These are phyloP conservation scores for Drosophila ananassae DNA, from an alignment of 1,140 invertebrate species.

Conservation along the genomic window DNA sequence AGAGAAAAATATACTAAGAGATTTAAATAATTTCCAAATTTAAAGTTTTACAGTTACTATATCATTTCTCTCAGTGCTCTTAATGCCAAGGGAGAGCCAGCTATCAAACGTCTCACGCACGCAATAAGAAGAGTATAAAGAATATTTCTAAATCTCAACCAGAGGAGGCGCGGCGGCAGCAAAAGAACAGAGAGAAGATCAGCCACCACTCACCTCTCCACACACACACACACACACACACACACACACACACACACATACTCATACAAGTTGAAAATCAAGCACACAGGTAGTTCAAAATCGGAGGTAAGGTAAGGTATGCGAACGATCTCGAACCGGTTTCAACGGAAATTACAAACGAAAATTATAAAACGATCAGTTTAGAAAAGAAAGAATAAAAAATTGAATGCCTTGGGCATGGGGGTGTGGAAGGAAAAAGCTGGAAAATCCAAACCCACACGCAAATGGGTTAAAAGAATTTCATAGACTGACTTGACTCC, in stretches of 20 bases:
- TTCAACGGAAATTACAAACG: constrained; percentile 84
- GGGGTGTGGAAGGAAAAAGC: constrained; percentile 40
- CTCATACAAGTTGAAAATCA: constrained; percentile 18
- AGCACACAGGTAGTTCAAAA: constrained; percentile 73
- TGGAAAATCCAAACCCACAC: constrained; percentile 35
- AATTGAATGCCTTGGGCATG: constrained; percentile 13
- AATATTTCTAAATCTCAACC: constrained; percentile 75
- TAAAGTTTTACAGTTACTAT: no score
- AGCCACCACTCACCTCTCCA: constrained; percentile 15
- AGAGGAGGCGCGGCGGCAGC: constrained; percentile 47
- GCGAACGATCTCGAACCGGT: constrained; percentile 81
- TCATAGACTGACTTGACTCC: not conserved
- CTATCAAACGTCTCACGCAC: constrained; percentile 37
- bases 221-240: constrained; percentile 1
- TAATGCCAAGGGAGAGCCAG: constrained; percentile 10
- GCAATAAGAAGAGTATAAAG: constrained; percentile 72
- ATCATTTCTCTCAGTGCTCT: constrained; percentile 12
- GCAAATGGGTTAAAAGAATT: constrained; percentile 53
- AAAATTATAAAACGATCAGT: constrained; percentile 83
- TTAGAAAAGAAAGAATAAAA: constrained; percentile 67
- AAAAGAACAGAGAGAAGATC: constrained; percentile 27
- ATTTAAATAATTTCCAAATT: no score
- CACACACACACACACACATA: not conserved
- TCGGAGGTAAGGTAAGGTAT: constrained; percentile 65
- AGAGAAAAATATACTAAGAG: no score